Evolutionary conservation across 2,888 invertebrate species (phyloP).

Genomic region (Cataglyphis albicans): DNA sequence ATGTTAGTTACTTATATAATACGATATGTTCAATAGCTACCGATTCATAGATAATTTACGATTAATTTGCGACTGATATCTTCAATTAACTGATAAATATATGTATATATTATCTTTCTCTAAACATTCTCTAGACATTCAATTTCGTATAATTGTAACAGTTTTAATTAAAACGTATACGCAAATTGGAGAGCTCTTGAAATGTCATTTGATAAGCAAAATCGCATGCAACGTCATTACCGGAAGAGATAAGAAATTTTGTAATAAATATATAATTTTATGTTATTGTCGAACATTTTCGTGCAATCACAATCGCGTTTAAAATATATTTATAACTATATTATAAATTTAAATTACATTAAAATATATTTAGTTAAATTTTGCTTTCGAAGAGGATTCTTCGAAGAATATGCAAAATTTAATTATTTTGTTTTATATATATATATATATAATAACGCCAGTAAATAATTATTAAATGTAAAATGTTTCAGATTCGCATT

Average conservation of each 20-base stretch:
- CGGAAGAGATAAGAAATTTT: constrained; percentile 15
- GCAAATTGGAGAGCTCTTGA: neutral
- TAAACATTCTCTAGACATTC: neutral
- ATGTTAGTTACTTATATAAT: constrained; percentile 1
- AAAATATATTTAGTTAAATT: neutral
- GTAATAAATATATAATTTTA: neutral
- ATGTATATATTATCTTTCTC: neutral
- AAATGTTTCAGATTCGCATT: neutral
- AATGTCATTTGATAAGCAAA: neutral
- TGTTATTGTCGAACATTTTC: neutral
- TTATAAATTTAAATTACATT: neutral
- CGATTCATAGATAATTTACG: neutral
- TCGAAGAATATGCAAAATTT: neutral
- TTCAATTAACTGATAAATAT: constrained; percentile 7
- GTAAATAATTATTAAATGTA: constrained; percentile 1
- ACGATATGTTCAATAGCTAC: neutral
- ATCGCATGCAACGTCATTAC: neutral
- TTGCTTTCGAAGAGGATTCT: neutral
- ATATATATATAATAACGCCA: neutral
- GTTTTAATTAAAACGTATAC: neutral
- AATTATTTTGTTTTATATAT: neutral
- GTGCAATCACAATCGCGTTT: neutral
- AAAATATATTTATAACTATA: constrained; percentile 1
- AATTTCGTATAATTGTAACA: neutral
- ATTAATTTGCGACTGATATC: neutral